Evolutionary conservation across 2,113 vertebrate species (phyloP).

Genomic region (Gavialis gangeticus): DNA sequence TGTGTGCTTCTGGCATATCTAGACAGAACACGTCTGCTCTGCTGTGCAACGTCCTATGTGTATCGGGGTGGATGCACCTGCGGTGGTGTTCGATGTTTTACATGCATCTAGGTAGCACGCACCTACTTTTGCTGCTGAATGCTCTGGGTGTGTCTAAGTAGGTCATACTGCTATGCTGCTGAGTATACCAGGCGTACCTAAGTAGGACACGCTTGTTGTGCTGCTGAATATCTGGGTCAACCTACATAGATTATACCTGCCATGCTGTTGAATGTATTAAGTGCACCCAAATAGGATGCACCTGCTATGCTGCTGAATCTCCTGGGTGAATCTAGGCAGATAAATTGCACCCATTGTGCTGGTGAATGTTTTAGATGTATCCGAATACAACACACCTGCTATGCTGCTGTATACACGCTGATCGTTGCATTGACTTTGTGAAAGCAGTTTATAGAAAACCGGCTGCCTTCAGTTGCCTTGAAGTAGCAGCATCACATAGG

Average conservation of each 20-base stretch:
- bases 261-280: not conserved
- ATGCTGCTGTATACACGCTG: too few species aligned
- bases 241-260: not conserved
- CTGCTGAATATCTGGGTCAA: not conserved
- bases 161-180: not conserved
- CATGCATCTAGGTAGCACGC: not conserved
- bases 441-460: not conserved
- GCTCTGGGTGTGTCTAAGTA: not conserved
- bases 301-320: not conserved
- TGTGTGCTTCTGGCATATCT: too few species aligned
- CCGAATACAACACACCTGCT: too few species aligned
- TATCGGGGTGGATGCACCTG: not conserved
- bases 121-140: not conserved
- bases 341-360: too few species aligned
- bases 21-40: not conserved
- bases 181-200: not conserved
- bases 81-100: not conserved
- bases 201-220: not conserved
- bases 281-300: too few species aligned
- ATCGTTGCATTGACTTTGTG: not conserved
- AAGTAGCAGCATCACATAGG: not conserved
- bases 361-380: not conserved
- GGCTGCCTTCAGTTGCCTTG: not conserved
- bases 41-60: not conserved
- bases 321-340: not conserved